Base-by-base conservation (phyloP, 1,140 invertebrate species). In the Steinernema khuongi region DNA sequence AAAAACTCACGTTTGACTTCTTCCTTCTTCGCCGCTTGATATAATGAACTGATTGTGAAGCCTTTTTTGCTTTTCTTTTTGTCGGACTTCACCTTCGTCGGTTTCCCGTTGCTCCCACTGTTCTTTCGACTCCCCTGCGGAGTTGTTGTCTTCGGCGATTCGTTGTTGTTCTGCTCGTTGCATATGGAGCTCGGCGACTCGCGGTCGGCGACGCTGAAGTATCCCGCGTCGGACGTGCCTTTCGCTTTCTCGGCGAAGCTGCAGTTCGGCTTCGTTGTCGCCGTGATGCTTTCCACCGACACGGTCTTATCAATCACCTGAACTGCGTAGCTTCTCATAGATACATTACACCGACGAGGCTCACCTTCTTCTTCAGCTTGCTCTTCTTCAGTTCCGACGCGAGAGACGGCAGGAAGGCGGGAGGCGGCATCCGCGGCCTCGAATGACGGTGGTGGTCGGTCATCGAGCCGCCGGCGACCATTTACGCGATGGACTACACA, bases 191-290 rank as follows among this genome's bases (percentile, higher is more conserved):
- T n/a, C 50, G 7, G 22, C 50, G 50, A 60, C 22, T 60, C 50
- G 4, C 26, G 50, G 4, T 60, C 50, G 4, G 50, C 4, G 50
- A 14, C 26, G 7, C 7, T 22, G 22, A 7, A 60, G 22, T 60
- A 60, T 14, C 50, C 50, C 50, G 50, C 11, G 22, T 60, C 50
- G 11, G 7, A 7, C 14, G 26, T 22, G 11, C 50, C 50, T 60
- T 60, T 60, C 11, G 50, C 50, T 22, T 60, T 60, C 22, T 60
- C 50, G 2, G 50, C 50, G 50, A 60, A 60, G 50, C 50, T 60
- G 50, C 50, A 60, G 4, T 60, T 60, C 26, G 50, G 11, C 22
- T 26, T 11, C 22, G n/a, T n/a, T n/a, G n/a, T n/a, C n/a, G n/a
- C n/a, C n/a, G n/a, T n/a, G n/a, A n/a, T n/a, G n/a, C n/a, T n/a